Conservation (phyloP, 2,797 vertebrate genomes). For the Babyrousa celebensis region DNA sequence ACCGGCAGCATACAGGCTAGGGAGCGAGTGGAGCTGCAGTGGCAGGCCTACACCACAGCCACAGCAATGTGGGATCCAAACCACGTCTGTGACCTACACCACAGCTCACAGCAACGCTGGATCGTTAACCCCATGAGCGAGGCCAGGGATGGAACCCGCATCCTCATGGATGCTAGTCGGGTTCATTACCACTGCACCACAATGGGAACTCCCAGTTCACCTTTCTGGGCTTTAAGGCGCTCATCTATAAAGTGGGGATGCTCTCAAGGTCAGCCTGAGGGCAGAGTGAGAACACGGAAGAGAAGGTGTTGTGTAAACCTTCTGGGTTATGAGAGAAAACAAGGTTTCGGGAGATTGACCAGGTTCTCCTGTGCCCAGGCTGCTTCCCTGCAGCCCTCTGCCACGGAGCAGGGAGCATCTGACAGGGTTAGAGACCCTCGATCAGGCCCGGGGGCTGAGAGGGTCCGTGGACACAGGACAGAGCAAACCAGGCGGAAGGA, state of each 20-base stretch:
- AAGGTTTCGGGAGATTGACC: background rate
- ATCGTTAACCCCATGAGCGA: no score
- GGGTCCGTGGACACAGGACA: conserved; percentile 1
- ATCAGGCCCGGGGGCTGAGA: conserved; percentile 22
- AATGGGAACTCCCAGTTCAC: no score
- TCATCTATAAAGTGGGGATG: background rate
- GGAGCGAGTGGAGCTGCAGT: no score
- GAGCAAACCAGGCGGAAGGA: conserved; percentile 28
- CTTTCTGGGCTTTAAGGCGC: background rate
- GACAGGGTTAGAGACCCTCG: background rate
- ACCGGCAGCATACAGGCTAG: no score
- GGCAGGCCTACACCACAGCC: no score
- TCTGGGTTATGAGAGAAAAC: background rate
- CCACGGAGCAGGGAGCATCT: background rate
- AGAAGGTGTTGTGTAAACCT: background rate
- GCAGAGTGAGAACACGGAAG: background rate
- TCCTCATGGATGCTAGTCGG: no score
- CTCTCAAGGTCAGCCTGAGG: background rate
- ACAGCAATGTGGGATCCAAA: no score
- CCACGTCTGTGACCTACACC: no score
- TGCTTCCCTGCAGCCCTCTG: background rate
- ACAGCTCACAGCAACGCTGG: no score
- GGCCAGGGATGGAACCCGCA: no score
- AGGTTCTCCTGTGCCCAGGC: background rate
- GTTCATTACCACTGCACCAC: no score